Conservation (phyloP, 2,888 invertebrate species). For the Tricholauxania praeusta region DNA sequence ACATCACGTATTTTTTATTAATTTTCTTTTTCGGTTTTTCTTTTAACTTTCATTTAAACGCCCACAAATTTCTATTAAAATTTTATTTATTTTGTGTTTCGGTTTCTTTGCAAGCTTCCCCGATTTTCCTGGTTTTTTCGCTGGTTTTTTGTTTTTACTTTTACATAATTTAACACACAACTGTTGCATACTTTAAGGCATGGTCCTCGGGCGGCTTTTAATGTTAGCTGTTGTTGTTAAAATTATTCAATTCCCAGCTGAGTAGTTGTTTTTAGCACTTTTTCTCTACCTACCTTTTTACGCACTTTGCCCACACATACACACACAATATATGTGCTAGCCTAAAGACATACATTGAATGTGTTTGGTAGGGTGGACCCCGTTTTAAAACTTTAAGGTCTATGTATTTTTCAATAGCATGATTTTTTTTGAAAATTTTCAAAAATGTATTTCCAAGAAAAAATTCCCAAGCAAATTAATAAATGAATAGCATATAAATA, state of each 20-base stretch:
- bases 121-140: background rate
- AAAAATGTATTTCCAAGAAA: too few relatives aligned
- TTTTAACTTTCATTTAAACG: background rate
- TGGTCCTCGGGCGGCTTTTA: background rate
- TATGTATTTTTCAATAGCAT: too few relatives aligned
- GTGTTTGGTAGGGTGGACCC: too few relatives aligned
- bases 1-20: background rate
- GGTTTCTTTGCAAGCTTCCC: background rate
- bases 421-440: too few relatives aligned
- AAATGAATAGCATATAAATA: too few relatives aligned
- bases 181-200: constrained; percentile 14
- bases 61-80: background rate
- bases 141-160: background rate
- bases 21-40: background rate
- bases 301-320: background rate
- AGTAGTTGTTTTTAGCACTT: background rate
- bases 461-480: too few relatives aligned
- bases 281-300: background rate
- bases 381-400: too few relatives aligned
- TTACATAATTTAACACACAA: background rate
- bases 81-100: background rate
- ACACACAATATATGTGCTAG: background rate
- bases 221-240: background rate
- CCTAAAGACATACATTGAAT: background rate
- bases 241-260: background rate